Conservation (phyloP, 1,140 invertebrate species). For the Drosophila nasuta region DNA sequence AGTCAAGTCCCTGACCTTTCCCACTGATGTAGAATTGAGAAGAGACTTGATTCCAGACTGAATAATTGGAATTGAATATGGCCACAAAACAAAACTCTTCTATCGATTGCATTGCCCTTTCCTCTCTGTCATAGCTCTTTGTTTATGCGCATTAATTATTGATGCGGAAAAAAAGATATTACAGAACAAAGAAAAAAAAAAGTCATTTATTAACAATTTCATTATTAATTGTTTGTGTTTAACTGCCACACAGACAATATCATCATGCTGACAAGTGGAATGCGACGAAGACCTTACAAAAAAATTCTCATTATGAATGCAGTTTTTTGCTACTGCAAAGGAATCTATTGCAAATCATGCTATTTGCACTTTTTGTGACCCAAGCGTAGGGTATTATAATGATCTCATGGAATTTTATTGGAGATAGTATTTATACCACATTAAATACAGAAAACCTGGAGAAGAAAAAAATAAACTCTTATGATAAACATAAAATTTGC, state of each 20-base stretch:
- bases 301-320: slow-evolving; percentile 26
- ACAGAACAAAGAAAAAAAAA: slow-evolving; percentile 15
- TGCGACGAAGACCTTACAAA: slow-evolving; percentile 17
- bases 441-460: too few species aligned
- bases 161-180: not conserved
- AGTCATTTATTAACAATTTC: slow-evolving; percentile 49
- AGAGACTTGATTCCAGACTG: not conserved
- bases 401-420: not conserved
- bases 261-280: slow-evolving; percentile 43
- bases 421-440: not conserved
- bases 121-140: not conserved
- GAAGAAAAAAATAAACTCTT: too few species aligned
- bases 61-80: slow-evolving; percentile 16
- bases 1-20: slow-evolving; percentile 20
- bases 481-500: too few species aligned
- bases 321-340: slow-evolving; percentile 19
- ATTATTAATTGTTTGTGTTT: slow-evolving; percentile 43
- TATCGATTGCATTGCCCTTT: not conserved
- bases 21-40: not conserved
- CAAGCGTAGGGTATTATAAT: slow-evolving; percentile 3
- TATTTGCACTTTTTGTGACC: not conserved
- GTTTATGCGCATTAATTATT: slow-evolving; percentile 27
- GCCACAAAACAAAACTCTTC: slow-evolving; percentile 3
- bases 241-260: slow-evolving; percentile 14
- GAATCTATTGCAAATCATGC: slow-evolving; percentile 36